Evolutionary conservation across 1,140 invertebrate species (phyloP).

Genomic region (Tetraneura akinire): DNA sequence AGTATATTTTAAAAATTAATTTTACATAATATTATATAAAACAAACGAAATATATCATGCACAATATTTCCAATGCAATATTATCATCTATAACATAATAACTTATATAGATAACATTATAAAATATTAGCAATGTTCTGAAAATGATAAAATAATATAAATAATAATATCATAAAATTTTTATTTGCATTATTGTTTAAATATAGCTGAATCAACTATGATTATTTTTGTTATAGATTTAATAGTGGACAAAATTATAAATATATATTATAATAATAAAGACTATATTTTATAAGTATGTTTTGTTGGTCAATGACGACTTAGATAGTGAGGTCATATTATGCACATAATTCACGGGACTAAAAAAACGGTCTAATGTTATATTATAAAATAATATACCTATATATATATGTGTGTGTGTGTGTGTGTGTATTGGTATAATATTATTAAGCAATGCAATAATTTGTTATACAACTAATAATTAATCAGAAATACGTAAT

Average conservation of each 20-base stretch:
- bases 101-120: too few relatives aligned
- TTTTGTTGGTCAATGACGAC: constrained; percentile 38
- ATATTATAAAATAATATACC: too few relatives aligned
- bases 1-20: too few relatives aligned
- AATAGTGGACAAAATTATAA: not conserved
- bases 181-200: not conserved
- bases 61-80: too few relatives aligned
- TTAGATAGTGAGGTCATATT: constrained; percentile 27
- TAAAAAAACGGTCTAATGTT: not conserved
- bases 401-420: too few relatives aligned
- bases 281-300: not conserved
- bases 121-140: too few relatives aligned
- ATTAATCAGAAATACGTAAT: not conserved
- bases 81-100: too few relatives aligned
- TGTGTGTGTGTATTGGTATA: too few relatives aligned
- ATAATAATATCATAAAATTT: too few relatives aligned
- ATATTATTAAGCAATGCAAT: constrained; percentile 1
- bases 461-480: not conserved
- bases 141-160: too few relatives aligned
- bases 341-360: not conserved
- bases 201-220: not conserved
- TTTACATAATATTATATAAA: too few relatives aligned
- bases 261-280: constrained; percentile 6
- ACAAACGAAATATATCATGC: too few relatives aligned
- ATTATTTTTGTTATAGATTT: not conserved